Percentiles rank a stretch among this genome's conserved stretches.
phyloP scores from a whole-genome alignment of 53 echinoderm and acorn worm species.

The Holothuria scabra region DNA sequence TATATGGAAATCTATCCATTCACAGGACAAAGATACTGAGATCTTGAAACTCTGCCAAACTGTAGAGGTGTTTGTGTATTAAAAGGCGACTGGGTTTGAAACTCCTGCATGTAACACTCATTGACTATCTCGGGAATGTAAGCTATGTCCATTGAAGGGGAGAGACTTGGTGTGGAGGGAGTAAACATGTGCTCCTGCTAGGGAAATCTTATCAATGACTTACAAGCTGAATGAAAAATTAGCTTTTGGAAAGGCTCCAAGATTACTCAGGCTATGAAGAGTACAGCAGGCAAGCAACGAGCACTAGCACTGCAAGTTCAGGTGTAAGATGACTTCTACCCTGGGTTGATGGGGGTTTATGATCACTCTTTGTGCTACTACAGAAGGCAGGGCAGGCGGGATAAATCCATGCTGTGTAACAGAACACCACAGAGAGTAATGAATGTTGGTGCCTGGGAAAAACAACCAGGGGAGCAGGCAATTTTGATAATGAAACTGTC shows the following conservation, averaged over 20 bases:
- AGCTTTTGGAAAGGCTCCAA: conserved; percentile 25
- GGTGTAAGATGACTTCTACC: too few species aligned
- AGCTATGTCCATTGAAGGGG: conserved; percentile 16
- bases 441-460: too few species aligned
- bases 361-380: too few species aligned
- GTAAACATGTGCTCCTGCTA: not conserved
- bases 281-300: too few species aligned
- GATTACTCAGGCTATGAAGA: too few species aligned
- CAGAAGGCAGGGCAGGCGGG: too few species aligned
- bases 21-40: conserved; percentile 21
- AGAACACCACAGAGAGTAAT: too few species aligned
- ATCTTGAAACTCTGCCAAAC: conserved; percentile 39
- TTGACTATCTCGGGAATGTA: conserved; percentile 31
- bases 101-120: not conserved
- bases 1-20: conserved; percentile 24
- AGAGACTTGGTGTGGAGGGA: not conserved
- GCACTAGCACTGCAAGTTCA: too few species aligned
- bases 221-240: conserved; percentile 37
- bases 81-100: not conserved
- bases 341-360: too few species aligned
- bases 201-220: conserved; percentile 28
- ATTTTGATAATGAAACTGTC: too few species aligned
- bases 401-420: too few species aligned
- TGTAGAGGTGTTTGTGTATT: not conserved
- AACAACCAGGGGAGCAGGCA: too few species aligned